Conservation (phyloP, 2,797 vertebrate genomes). For the Sebastes oblongus region DNA sequence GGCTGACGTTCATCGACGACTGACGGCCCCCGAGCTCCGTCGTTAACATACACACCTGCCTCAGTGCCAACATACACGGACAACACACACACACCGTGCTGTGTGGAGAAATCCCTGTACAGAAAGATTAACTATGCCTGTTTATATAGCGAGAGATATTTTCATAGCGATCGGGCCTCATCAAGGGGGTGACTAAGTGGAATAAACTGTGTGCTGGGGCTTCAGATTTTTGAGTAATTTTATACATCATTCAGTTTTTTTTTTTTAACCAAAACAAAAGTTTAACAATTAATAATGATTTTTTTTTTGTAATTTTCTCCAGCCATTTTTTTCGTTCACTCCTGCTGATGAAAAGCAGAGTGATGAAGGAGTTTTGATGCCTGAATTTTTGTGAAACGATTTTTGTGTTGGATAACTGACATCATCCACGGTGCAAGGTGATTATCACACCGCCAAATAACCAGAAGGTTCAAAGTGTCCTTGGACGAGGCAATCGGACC, state of each 20-base stretch:
- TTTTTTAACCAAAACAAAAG: constrained; percentile 9
- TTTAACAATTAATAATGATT: neutral
- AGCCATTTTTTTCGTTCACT: neutral
- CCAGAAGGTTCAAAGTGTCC: neutral
- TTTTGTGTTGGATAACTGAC: neutral
- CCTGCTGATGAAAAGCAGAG: neutral
- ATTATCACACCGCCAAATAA: neutral
- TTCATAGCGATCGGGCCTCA: constrained; percentile 48
- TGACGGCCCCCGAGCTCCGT: constrained; percentile 61
- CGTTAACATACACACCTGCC: constrained; percentile 26
- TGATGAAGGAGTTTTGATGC: neutral
- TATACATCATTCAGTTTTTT: neutral
- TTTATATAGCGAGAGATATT: constrained; percentile 67
- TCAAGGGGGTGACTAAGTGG: neutral
- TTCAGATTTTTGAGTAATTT: constrained; percentile 8
- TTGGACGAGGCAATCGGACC: neutral
- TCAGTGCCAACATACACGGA: constrained; percentile 42
- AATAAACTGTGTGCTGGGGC: constrained; percentile 34
- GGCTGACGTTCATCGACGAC: constrained; percentile 93
- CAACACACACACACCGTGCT: neutral
- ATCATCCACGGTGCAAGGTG: neutral
- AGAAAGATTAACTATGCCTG: constrained; percentile 34
- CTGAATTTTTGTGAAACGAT: neutral
- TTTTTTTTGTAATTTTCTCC: neutral
- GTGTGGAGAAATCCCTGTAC: constrained; percentile 38